phyloP scores from a whole-genome alignment of 2,888 invertebrate genomes.

The Pammene fasciana region DNA sequence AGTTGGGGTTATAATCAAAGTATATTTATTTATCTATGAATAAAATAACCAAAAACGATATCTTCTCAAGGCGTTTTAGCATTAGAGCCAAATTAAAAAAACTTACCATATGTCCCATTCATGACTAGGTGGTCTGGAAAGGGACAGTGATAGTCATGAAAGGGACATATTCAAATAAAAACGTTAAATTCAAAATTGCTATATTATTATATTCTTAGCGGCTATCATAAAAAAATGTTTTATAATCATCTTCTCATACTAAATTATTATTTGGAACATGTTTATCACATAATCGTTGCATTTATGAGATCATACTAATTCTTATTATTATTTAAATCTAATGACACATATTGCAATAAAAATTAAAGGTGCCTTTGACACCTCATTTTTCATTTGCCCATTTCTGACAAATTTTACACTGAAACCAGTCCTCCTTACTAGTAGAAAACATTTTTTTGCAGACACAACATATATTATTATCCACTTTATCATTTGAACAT shows the following conservation, averaged over 20 bases:
- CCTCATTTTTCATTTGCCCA: no score
- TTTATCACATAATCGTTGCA: background rate
- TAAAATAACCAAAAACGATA: background rate
- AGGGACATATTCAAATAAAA: background rate
- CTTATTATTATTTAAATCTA: no score
- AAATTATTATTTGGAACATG: conserved; percentile 1
- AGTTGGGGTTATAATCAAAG: background rate
- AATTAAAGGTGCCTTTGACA: no score
- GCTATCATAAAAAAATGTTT: background rate
- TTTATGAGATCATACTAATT: background rate
- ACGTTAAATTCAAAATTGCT: background rate
- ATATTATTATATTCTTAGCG: background rate
- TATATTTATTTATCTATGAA: background rate
- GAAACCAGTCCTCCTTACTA: no score
- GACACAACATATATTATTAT: no score
- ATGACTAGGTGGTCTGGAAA: conserved; percentile 1
- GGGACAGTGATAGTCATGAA: conserved; percentile 4
- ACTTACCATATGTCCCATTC: background rate
- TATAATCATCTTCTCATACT: background rate
- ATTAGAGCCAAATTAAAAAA: background rate
- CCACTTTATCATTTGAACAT: no score
- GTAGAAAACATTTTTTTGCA: no score
- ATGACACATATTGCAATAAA: background rate
- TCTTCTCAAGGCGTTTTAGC: background rate
- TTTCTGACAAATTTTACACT: no score